Conservation (phyloP, 2,888 invertebrate genomes). For the Lasioglossum calceatum region DNA sequence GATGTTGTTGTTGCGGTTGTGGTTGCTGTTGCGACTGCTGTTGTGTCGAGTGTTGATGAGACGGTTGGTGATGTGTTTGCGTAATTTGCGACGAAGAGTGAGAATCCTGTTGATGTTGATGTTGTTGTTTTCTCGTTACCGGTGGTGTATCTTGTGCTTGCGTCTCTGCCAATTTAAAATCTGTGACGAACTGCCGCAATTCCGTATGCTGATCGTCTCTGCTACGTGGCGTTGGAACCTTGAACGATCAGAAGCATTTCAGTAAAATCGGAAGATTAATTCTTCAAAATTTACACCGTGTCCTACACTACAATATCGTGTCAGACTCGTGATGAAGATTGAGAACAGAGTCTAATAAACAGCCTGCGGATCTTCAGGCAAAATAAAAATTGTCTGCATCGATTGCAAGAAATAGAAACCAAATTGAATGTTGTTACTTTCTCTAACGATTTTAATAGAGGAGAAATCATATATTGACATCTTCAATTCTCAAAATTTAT, state of each 20-base stretch:
- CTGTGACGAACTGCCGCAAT: slow-evolving; percentile 91
- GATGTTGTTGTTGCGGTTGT: slow-evolving; percentile 74
- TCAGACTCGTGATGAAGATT: too few species aligned
- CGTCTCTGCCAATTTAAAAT: slow-evolving; percentile 89
- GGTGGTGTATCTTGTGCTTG: slow-evolving; percentile 75
- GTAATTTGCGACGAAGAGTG: slow-evolving; percentile 64
- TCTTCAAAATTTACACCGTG: not conserved
- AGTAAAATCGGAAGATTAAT: not conserved
- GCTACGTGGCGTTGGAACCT: slow-evolving; percentile 77
- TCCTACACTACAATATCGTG: too few species aligned
- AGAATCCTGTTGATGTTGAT: slow-evolving; percentile 71
- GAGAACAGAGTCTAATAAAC: too few species aligned
- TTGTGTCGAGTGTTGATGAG: slow-evolving; percentile 73
- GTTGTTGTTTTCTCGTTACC: slow-evolving; percentile 77
- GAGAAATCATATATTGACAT: too few species aligned
- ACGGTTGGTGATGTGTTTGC: slow-evolving; percentile 71
- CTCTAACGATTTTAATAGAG: too few species aligned
- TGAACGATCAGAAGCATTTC: slow-evolving; percentile 36
- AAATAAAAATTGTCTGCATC: too few species aligned
- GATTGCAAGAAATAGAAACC: too few species aligned
- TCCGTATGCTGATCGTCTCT: slow-evolving; percentile 85
- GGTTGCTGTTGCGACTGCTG: slow-evolving; percentile 67
- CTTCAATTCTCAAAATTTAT: too few species aligned
- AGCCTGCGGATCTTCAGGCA: too few species aligned
- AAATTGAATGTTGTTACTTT: too few species aligned